phyloP scores from a whole-genome alignment of 2,888 invertebrate species.

The Electrophaes corylata region DNA sequence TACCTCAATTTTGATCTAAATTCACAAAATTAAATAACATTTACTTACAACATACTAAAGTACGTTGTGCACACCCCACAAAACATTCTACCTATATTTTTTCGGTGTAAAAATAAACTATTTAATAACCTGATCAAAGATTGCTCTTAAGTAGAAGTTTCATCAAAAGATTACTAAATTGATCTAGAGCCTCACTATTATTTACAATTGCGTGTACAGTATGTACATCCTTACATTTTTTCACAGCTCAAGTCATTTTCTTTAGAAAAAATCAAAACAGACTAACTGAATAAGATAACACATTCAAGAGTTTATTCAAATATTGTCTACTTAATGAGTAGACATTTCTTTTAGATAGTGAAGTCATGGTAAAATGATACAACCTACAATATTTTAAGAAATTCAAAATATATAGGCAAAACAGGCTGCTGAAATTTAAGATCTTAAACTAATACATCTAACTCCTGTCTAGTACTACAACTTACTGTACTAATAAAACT shows the following conservation, averaged over 20 bases:
- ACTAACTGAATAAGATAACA: not conserved
- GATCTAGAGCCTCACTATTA: slow-evolving; percentile 49
- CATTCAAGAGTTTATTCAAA: slow-evolving; percentile 10
- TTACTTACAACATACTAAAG: slow-evolving; percentile 72
- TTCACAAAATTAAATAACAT: slow-evolving; percentile 79
- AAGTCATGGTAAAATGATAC: not conserved
- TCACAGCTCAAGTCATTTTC: slow-evolving; percentile 35
- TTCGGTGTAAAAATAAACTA: slow-evolving; percentile 35
- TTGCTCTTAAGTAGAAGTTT: slow-evolving; percentile 29
- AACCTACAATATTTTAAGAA: slow-evolving; percentile 4
- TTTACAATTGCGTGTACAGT: slow-evolving; percentile 48
- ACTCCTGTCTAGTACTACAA: slow-evolving; percentile 47
- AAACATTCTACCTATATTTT: slow-evolving; percentile 33
- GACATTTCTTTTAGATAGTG: slow-evolving; percentile 15
- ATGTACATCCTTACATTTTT: slow-evolving; percentile 22
- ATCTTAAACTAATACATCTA: not conserved
- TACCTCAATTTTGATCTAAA: slow-evolving; percentile 67
- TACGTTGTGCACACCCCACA: slow-evolving; percentile 69
- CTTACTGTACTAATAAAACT: slow-evolving; percentile 55
- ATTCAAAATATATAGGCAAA: slow-evolving; percentile 11
- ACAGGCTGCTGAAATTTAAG: slow-evolving; percentile 34
- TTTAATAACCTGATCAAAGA: slow-evolving; percentile 29
- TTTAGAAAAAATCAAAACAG: slow-evolving; percentile 11
- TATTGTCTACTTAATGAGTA: slow-evolving; percentile 6
- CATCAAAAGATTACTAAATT: slow-evolving; percentile 33